Base-by-base conservation (phyloP, 2,888 invertebrate species). In the Toxonevra muliebris region DNA sequence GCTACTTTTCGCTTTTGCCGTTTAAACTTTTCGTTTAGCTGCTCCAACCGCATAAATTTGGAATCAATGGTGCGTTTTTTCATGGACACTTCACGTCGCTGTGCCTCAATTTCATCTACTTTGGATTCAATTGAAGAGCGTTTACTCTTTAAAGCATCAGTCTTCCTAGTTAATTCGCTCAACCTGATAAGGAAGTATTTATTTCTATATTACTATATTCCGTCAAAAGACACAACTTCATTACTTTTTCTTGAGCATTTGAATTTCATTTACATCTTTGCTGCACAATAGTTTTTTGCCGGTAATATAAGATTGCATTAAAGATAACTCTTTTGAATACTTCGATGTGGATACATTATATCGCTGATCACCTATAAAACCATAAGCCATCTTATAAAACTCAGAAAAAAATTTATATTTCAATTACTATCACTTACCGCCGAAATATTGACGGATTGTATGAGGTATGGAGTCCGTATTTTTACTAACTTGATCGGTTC, bases 251-350 rank as follows among this genome's bases (percentile, higher is more conserved):
- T 77, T 79, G 2, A 81, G 73, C 8, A 57, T 66, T 20, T 71
- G 72, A 10, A 90, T 75, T 74, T 87, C 86, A 2, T 86, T 85
- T 8, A 86, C 79, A 74, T 93, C 91, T 0, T 90, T 76, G 0
- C 89, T 87, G 0, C 90, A 89, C 1, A 93, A 79, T 1, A 88
- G 80, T 9, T 86, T 86, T 61, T 88, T 87, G 1, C 87, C 86
- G 0, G 78, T 74, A 2, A 93, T 87, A 69, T 87, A 86, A 11
- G 82, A 84, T 19, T 89, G 90, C 9, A 88, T 87, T 3, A 88
- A 88, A 0, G 89, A 90, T 69, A 87, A 88, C 59, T 87, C 88
- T 0, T 88, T 87, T 2, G 91, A 89, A 80, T 93, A 93, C 20
- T 87, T 88, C 0, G 93, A 93, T 65, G 86, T 83, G 0, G 84